Base-by-base conservation (phyloP, 2,797 vertebrate species). In the Percopsis omiscomaycus region DNA sequence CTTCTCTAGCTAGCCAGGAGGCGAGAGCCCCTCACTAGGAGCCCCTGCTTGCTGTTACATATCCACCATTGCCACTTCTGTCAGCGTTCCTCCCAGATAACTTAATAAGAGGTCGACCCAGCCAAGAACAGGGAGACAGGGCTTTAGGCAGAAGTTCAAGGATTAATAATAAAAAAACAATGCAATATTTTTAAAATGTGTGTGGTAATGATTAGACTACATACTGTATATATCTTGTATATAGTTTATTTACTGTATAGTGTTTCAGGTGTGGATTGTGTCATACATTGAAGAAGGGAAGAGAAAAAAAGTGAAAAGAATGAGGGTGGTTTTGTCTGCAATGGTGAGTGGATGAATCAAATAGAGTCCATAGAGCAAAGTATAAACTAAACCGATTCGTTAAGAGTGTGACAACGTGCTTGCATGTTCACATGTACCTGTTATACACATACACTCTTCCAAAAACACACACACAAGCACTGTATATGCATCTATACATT, bases 1-100 rank as follows among this genome's bases (percentile, higher is more conserved):
- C 54, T 73, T 55, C 63, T 57, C 68, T 64, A 66, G 62, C 65
- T 66, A 69, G 54, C 76, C 55, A 15, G 56, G 51, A 75, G 79
- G 68, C 79, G 30, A 73, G 78, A 11, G 67, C 64, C 60, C 69
- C 70, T 62, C 75, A 62, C 57, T 51, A 11, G 12, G 55, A 80
- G 68, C 55, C 67, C 71, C 68, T 48, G 11, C 55, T 53, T 65
- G 52, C 32, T 69, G 63, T 80, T 59, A 9, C 5, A 73, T 52
- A 60, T 69, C 75, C 61, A 54, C 5, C 29, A 71, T 55, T 5
- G 61, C 73, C 65, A 50, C 50, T 71, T 45, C 73, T 73, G 80
- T 68, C 71, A 8, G 58, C 53, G 16, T 22, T 66, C n/a, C 66
- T 63, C 46, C 5, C 30, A n/a, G 55, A 63, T 69, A 66, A 75